Percentiles rank a stretch among this genome's conserved stretches.
phyloP scores from a whole-genome alignment of 2,888 invertebrate genomes.

The Metacarcinus magister region DNA sequence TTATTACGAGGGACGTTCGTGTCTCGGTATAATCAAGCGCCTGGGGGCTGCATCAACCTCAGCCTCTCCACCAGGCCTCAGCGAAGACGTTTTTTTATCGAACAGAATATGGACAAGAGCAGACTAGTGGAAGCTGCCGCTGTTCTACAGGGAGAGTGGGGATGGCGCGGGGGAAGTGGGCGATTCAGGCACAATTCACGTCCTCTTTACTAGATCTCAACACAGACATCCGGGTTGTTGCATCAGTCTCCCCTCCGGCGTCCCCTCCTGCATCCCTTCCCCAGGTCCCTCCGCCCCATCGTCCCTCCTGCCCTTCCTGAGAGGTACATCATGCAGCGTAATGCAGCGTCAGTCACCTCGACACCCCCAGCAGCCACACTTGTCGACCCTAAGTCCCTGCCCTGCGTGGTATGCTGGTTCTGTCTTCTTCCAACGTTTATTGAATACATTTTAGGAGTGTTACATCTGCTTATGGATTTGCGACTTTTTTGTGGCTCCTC shows the following conservation, averaged over 20 bases:
- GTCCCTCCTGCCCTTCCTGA: conserved; percentile 14
- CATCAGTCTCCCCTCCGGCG: background rate
- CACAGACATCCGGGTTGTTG: conserved; percentile 57
- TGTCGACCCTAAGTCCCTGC: background rate
- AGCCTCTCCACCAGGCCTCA: background rate
- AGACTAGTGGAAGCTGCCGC: background rate
- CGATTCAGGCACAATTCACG: conserved; percentile 44
- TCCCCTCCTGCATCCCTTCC: background rate
- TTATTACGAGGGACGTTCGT: conserved; percentile 58
- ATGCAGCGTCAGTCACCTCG: conserved; percentile 40
- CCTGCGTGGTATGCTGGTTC: background rate
- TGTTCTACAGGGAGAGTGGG: background rate
- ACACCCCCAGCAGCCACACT: background rate
- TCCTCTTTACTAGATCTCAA: conserved; percentile 52
- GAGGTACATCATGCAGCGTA: conserved; percentile 31
- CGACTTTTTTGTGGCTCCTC: background rate
- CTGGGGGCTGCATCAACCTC: conserved; percentile 37
- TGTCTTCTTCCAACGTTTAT: background rate
- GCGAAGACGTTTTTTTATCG: background rate
- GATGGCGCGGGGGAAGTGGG: conserved; percentile 16
- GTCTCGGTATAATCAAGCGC: conserved; percentile 51
- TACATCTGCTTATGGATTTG: background rate
- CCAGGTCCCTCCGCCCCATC: background rate
- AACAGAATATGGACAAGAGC: background rate
- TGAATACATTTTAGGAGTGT: background rate